Conservation (phyloP, 2,113 vertebrate genomes). For the Astur gentilis region DNA sequence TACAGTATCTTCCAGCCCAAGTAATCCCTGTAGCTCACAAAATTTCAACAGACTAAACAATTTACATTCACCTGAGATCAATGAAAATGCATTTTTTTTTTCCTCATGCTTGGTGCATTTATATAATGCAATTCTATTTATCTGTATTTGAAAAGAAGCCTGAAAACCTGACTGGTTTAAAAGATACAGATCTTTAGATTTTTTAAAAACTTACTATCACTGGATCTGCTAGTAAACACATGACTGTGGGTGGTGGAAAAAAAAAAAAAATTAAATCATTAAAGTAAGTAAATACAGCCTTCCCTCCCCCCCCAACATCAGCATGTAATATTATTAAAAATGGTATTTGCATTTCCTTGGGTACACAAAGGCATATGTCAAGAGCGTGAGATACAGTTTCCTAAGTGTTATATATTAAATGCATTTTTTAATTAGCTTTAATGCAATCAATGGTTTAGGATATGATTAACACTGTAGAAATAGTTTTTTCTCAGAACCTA, state of each 20-base stretch:
- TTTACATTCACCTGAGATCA: background rate
- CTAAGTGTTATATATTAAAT: background rate
- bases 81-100: background rate
- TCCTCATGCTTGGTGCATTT: background rate
- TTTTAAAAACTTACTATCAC: background rate
- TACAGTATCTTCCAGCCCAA: background rate
- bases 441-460: background rate
- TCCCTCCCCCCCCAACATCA: background rate
- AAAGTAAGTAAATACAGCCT: background rate
- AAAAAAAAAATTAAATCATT: background rate
- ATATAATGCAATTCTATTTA: background rate
- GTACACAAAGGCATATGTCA: background rate
- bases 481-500: background rate
- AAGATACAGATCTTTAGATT: background rate
- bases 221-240: background rate
- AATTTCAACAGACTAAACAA: background rate
- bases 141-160: background rate
- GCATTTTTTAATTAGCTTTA: background rate
- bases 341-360: background rate
- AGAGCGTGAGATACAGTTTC: background rate
- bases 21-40: background rate
- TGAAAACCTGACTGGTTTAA: background rate
- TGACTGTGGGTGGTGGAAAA: accelerated
- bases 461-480: background rate
- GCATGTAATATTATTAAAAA: background rate